Evolutionary conservation across 2,888 invertebrate genomes (phyloP).

Genomic region (Formica aserva): DNA sequence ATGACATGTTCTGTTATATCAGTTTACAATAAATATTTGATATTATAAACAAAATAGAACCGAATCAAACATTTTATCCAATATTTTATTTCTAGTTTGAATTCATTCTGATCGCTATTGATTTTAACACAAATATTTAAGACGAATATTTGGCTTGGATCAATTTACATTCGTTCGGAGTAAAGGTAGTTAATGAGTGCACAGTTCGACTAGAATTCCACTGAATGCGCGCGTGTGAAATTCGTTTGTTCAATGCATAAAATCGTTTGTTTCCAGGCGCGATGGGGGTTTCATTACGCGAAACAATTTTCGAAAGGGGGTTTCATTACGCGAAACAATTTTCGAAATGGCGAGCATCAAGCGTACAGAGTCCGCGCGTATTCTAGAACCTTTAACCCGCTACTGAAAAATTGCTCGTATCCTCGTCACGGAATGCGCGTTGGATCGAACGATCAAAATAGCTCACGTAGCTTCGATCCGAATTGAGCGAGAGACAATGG

Average conservation of each 20-base stretch:
- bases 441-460: conserved; percentile 36
- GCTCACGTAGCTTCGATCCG: conserved; percentile 33
- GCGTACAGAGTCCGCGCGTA: conserved; percentile 12
- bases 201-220: neutral
- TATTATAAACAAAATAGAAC: neutral
- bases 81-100: neutral
- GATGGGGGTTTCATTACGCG: conserved; percentile 29
- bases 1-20: neutral
- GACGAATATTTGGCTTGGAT: conserved; percentile 23
- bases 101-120: neutral
- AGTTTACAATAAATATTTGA: neutral
- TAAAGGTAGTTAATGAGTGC: conserved; percentile 11
- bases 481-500: conserved; percentile 35
- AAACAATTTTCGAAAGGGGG: conserved; percentile 47
- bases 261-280: conserved; percentile 24
- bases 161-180: neutral
- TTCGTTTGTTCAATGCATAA: conserved; percentile 14
- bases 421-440: conserved; percentile 44
- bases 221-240: neutral
- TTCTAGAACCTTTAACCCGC: conserved; percentile 28
- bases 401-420: conserved; percentile 52
- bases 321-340: conserved; percentile 48
- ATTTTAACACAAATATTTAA: conserved; percentile 22
- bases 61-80: neutral
- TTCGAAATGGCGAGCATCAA: conserved; percentile 32